phyloP scores from a whole-genome alignment of 1,140 invertebrate species.

The Drosophila busckii region DNA sequence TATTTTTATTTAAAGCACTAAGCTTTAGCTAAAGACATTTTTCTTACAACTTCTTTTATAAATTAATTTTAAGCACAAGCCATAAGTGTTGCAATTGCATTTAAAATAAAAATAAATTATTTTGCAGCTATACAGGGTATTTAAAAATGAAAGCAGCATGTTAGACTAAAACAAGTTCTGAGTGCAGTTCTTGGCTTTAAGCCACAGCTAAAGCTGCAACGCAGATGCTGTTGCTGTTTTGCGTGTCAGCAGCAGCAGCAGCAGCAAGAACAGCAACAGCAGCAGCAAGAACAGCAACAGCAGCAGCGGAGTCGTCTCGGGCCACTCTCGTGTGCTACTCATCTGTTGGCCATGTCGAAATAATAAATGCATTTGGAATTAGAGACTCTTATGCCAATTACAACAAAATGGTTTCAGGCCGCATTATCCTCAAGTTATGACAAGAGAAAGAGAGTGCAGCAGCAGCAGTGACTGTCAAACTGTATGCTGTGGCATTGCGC shows the following conservation, averaged over 20 bases:
- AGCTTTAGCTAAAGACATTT: no score
- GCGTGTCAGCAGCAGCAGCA: slow-evolving; percentile 24
- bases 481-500: slow-evolving; percentile 11
- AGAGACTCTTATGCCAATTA: slow-evolving; percentile 76
- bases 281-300: slow-evolving; percentile 1
- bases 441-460: slow-evolving; percentile 28
- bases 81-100: no score
- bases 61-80: no score
- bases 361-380: slow-evolving; percentile 75
- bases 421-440: slow-evolving; percentile 76
- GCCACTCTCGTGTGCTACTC: slow-evolving; percentile 7
- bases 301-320: not conserved
- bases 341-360: slow-evolving; percentile 63
- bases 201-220: slow-evolving; percentile 27
- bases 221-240: slow-evolving; percentile 7
- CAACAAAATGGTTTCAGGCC: slow-evolving; percentile 74
- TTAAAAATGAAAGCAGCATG: slow-evolving; percentile 16
- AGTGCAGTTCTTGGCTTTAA: slow-evolving; percentile 43
- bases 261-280: slow-evolving; percentile 7
- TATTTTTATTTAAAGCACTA: no score
- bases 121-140: no score
- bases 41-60: no score
- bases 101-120: no score
- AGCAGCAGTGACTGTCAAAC: slow-evolving; percentile 29
- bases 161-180: slow-evolving; percentile 49